Conservation (phyloP, 2,113 vertebrate species). For the Sarotherodon lohbergeri region DNA sequence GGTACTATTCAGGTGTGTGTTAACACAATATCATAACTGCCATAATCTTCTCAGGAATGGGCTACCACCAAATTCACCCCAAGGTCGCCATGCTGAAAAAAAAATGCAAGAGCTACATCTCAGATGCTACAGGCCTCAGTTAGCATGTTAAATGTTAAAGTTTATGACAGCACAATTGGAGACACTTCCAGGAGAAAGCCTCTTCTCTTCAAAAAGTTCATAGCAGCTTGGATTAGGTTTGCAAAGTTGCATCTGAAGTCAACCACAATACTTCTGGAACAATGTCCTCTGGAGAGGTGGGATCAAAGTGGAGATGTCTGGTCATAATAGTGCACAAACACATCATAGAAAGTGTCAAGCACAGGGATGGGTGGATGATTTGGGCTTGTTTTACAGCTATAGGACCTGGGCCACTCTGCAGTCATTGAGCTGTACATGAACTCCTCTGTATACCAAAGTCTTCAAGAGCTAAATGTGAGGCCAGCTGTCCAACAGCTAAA, state of each 20-base stretch:
- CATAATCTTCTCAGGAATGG: not conserved
- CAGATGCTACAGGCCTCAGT: not conserved
- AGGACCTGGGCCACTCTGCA: not conserved
- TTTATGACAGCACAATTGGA: not conserved
- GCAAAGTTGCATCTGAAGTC: not conserved
- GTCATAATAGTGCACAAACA: not conserved
- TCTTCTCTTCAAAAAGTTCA: not conserved
- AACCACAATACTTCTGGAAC: not conserved
- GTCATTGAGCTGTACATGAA: not conserved
- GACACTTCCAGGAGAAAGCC: not conserved
- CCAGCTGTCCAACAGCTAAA: not conserved
- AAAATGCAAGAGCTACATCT: rapidly evolving
- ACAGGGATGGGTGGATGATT: not conserved
- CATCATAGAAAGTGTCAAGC: not conserved
- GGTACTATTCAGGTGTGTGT: not conserved
- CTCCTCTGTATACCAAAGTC: not conserved
- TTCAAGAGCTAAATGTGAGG: not conserved
- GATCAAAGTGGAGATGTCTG: not conserved
- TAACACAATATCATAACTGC: not conserved
- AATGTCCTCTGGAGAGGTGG: not conserved
- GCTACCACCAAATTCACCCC: rapidly evolving
- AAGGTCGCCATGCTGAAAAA: not conserved
- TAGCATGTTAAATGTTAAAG: not conserved
- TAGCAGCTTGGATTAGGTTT: not conserved
- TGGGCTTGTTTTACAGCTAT: not conserved